Conservation (phyloP, 2,888 invertebrate genomes). For the Lasioglossum vierecki region DNA sequence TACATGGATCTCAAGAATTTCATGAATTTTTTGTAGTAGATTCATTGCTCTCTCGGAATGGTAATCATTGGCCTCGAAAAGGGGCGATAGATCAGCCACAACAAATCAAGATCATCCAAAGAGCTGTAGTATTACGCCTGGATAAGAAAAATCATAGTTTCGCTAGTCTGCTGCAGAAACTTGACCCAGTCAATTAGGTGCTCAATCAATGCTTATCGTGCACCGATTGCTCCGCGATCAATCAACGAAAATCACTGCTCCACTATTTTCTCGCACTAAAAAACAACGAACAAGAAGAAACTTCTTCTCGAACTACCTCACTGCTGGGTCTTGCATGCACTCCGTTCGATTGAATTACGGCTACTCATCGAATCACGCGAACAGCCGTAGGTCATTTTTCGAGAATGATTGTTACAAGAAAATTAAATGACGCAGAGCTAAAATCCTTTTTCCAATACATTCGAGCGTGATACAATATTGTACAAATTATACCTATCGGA, state of each 20-base stretch:
- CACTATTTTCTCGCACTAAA: not conserved
- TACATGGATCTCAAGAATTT: not conserved
- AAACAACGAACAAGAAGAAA: not conserved
- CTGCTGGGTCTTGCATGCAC: not conserved
- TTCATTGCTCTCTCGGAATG: too few species aligned
- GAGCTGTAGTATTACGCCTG: not conserved
- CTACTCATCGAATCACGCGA: not conserved
- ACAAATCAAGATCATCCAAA: not conserved
- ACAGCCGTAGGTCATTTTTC: not conserved
- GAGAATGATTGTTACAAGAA: not conserved
- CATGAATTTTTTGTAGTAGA: not conserved
- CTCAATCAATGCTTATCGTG: not conserved
- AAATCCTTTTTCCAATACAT: not conserved
- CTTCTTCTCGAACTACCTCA: not conserved
- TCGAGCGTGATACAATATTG: not conserved
- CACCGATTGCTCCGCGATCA: not conserved
- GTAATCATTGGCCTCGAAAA: not conserved
- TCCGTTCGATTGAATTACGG: not conserved
- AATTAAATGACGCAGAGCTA: not conserved
- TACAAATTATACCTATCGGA: not conserved
- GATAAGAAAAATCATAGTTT: not conserved
- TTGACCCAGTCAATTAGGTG: not conserved
- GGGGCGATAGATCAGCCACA: not conserved
- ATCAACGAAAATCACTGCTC: not conserved
- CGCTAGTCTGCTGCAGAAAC: not conserved